These are phyloP conservation scores for Hydrolagus affinis DNA, from an alignment of 2,113 vertebrate species.

Conservation along the genomic window DNA sequence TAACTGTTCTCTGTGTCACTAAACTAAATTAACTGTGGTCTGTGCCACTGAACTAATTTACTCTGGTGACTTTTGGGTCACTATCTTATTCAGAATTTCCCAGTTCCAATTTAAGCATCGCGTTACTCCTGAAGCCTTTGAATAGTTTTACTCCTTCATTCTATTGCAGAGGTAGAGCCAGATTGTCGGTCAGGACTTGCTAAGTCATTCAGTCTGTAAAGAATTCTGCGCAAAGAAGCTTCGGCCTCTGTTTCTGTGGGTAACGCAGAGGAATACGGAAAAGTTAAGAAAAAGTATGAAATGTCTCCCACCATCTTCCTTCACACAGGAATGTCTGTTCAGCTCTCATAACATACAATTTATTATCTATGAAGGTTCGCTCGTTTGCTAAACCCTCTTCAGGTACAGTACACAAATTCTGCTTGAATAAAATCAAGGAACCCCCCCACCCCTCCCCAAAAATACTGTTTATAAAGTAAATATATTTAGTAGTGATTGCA, in stretches of 20 bases:
- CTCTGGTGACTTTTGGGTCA: too few species aligned
- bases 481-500: conserved; percentile 27
- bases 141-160: neutral
- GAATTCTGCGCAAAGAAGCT: neutral
- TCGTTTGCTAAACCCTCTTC: conserved; percentile 12
- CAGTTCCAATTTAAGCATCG: neutral
- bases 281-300: neutral
- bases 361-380: neutral
- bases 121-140: neutral
- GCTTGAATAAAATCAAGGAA: conserved; percentile 28
- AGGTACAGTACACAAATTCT: conserved; percentile 26
- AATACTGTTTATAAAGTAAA: conserved; percentile 23
- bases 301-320: neutral
- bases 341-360: conserved; percentile 1
- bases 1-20: neutral
- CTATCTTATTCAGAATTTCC: neutral
- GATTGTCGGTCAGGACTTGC: neutral
- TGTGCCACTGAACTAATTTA: neutral
- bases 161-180: neutral
- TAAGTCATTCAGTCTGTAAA: neutral
- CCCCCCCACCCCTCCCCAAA: neutral
- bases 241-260: neutral
- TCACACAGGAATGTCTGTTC: neutral
- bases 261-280: neutral
- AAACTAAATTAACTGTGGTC: neutral